Base-by-base conservation (phyloP, 2,888 invertebrate species). In the Amphipyra berbera region DNA sequence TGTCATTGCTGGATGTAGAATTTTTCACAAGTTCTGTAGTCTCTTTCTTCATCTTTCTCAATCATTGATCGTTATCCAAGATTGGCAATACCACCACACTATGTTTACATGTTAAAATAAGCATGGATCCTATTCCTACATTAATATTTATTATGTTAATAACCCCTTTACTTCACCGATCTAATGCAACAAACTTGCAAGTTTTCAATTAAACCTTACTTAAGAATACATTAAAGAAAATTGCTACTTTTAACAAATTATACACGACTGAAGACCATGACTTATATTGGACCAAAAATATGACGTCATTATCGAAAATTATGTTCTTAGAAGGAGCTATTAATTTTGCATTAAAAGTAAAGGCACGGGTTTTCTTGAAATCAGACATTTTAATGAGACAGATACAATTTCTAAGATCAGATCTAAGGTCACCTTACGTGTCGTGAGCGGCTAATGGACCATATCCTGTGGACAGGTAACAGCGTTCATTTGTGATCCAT, bases 191-290 rank as follows among this genome's bases (percentile, higher is more conserved):
- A 42, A 27, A 12, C 61, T 60, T 44, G 49, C 53, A 37, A 42
- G 40, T 62, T 46, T 56, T 59, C 63, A 67, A 69, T 76, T 61
- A 76, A 49, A 52, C 21, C 48, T 67, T 60, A 73, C 67, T 76
- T 70, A 73, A 58, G 73, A 76, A 76, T 60, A 58, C 48, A 69
- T 76, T 73, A 76, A 50, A 67, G 46, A 12, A 45, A 48, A 64
- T 76, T 21, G 46, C 27, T 15, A 40, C 14, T 30, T 46, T 41
- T 46, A 61, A 54, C 44, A 62, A 72, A 74, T 76, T 74, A 64
- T 44, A 70, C 49, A 37, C 35, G 38, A 35, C 30, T 55, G 27
- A 58, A 53, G 35, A 56, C 15, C 59, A 38, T 61, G 14, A 41
- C 13, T 45, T 12, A 45, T 55, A 59, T 27, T 46, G 9, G 9